phyloP scores from a whole-genome alignment of 2,797 vertebrate species.

The Chelon auratus region DNA sequence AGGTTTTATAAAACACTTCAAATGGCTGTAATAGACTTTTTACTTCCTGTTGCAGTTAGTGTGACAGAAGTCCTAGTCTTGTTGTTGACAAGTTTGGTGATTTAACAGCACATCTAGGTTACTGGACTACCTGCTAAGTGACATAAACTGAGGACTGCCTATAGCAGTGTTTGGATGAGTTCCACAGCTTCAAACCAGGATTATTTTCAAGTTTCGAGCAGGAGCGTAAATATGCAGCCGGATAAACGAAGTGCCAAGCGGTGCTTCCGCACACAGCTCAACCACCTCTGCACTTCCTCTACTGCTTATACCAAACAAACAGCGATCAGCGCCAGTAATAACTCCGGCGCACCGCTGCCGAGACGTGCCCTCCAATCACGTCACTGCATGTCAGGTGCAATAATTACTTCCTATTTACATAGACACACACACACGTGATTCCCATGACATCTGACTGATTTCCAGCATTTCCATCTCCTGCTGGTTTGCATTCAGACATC shows the following conservation, averaged over 20 bases:
- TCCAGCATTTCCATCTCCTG: slow-evolving; percentile 49
- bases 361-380: slow-evolving; percentile 6
- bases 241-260: neutral
- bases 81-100: neutral
- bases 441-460: slow-evolving; percentile 65
- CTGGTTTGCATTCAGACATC: slow-evolving; percentile 60
- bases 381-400: slow-evolving; percentile 36
- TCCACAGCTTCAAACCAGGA: neutral
- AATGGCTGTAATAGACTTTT: neutral
- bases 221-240: neutral
- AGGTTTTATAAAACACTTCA: too few relatives aligned
- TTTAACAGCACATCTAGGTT: neutral
- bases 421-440: slow-evolving; percentile 9
- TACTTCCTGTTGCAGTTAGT: neutral
- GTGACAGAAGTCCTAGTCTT: neutral
- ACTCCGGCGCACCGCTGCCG: slow-evolving; percentile 1
- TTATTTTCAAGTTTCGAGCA: neutral
- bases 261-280: neutral
- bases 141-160: neutral
- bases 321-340: slow-evolving; percentile 27
- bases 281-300: neutral
- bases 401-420: slow-evolving; percentile 40
- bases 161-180: neutral
- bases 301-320: slow-evolving; percentile 2
- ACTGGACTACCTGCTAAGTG: neutral